These are phyloP conservation scores for Helleia helle DNA, from an alignment of 2,888 invertebrate species.

Conservation along the genomic window DNA sequence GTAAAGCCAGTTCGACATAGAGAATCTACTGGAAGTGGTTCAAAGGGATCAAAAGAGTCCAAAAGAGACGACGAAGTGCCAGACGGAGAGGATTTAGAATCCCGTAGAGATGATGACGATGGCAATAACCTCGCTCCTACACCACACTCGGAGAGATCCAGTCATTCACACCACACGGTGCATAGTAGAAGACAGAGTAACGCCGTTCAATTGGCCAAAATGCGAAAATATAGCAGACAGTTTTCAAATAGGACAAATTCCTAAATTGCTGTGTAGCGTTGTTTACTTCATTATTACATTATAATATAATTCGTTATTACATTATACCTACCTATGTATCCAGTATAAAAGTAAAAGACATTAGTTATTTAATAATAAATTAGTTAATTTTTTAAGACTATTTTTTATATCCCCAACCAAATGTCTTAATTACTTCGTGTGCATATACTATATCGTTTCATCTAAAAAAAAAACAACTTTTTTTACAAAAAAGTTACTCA, in stretches of 20 bases:
- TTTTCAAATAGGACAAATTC: conserved; percentile 14
- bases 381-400: no score
- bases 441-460: no score
- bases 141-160: conserved; percentile 46
- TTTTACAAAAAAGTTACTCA: no score
- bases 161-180: conserved; percentile 47
- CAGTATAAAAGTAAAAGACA: no score
- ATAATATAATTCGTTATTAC: neutral
- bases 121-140: conserved; percentile 37
- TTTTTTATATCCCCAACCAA: no score
- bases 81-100: conserved; percentile 29
- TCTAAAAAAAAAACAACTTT: no score
- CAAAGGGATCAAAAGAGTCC: conserved; percentile 32
- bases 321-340: no score
- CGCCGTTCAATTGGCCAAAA: conserved; percentile 52
- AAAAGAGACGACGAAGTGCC: conserved; percentile 33
- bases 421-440: no score
- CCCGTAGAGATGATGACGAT: conserved; percentile 31
- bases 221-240: conserved; percentile 45
- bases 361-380: no score
- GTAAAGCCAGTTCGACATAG: conserved; percentile 78
- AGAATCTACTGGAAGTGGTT: conserved; percentile 42
- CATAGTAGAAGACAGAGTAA: conserved; percentile 61
- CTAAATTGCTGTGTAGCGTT: no score
- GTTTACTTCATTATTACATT: neutral